phyloP scores from a whole-genome alignment of 2,797 vertebrate species.

The Buphagus erythrorhynchus region DNA sequence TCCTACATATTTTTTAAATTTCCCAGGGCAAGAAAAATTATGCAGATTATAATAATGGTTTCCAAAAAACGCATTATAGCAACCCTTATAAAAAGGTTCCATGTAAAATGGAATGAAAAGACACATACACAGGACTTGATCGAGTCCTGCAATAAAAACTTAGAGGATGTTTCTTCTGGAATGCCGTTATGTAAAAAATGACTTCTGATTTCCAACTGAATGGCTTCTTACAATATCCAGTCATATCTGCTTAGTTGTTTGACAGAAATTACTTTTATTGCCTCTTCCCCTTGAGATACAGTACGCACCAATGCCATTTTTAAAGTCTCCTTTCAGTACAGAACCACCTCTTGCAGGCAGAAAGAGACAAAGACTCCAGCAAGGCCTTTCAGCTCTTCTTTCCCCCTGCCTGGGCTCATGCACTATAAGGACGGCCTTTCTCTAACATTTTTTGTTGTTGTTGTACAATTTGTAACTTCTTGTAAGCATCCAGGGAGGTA shows the following conservation, averaged over 20 bases:
- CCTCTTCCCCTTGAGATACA: neutral
- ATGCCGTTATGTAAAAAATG: neutral
- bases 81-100: neutral
- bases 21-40: neutral
- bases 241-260: neutral
- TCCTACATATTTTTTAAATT: neutral
- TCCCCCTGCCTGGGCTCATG: accelerated
- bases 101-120: neutral
- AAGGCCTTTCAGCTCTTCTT: neutral
- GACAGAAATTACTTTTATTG: neutral
- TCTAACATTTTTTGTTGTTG: neutral
- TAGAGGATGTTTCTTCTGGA: neutral
- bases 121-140: neutral
- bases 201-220: neutral
- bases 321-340: neutral
- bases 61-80: neutral
- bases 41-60: neutral
- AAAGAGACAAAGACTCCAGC: neutral
- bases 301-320: neutral
- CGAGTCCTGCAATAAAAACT: neutral
- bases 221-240: slow-evolving; percentile 12
- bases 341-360: neutral
- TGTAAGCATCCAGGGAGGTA: neutral
- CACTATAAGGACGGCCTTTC: neutral
- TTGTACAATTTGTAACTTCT: neutral